A percentile compares a stretch with the other conserved stretches of the same genome.
Evolutionary conservation across 2,888 invertebrate genomes (phyloP).

Genomic region (Autographa pulchrina): DNA sequence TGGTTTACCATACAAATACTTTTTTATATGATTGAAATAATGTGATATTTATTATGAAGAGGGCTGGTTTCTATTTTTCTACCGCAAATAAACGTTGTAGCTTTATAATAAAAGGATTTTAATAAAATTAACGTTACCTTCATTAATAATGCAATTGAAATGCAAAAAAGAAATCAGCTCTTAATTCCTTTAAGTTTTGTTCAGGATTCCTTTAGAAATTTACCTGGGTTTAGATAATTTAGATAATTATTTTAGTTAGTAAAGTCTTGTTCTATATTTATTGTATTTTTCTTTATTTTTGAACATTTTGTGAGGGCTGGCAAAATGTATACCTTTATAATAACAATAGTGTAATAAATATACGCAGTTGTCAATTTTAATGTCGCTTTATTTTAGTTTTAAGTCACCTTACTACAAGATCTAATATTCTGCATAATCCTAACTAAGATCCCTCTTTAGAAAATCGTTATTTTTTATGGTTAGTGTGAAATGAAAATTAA

Average conservation of each 20-base stretch:
- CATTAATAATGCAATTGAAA: not conserved
- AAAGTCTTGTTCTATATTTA: not conserved
- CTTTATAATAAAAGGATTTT: not conserved
- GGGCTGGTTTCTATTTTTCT: conserved; percentile 1
- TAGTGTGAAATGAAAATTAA: conserved; percentile 1
- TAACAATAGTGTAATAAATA: conserved; percentile 72
- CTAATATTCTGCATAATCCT: not conserved
- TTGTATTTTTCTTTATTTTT: not conserved
- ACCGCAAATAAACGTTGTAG: not conserved
- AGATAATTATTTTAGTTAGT: not conserved
- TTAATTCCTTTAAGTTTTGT: not conserved
- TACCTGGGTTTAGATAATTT: not conserved
- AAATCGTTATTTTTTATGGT: not conserved
- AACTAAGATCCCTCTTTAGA: not conserved
- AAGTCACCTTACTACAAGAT: not conserved
- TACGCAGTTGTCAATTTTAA: conserved; percentile 82
- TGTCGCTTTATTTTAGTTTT: conserved; percentile 57
- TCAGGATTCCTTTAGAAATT: not conserved
- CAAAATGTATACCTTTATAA: conserved; percentile 79
- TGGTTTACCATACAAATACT: conserved; percentile 41
- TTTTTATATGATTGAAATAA: conserved; percentile 7
- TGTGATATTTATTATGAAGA: not conserved
- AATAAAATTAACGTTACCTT: not conserved
- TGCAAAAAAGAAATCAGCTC: conserved; percentile 1
- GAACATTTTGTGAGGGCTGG: conserved; percentile 85